Evolutionary conservation across 2,797 vertebrate species (phyloP).

Genomic region (Chrysocyon brachyurus): DNA sequence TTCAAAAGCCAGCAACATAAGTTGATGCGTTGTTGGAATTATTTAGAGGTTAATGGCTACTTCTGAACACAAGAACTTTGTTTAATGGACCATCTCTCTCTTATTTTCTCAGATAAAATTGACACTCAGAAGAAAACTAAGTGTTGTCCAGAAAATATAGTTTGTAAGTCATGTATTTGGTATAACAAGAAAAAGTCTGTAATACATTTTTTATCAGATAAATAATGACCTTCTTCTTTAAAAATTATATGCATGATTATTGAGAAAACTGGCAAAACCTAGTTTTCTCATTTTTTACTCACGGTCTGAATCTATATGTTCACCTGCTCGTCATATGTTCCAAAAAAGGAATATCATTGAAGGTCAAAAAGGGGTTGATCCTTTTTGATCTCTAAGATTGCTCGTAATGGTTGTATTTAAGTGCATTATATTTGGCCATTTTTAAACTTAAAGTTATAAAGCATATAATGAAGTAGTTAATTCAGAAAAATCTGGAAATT

Average conservation of each 20-base stretch:
- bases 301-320: background rate
- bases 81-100: background rate
- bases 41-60: slow-evolving; percentile 14
- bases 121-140: background rate
- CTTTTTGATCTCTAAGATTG: background rate
- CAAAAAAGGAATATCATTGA: background rate
- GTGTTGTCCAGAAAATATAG: background rate
- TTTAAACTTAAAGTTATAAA: background rate
- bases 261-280: background rate
- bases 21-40: background rate
- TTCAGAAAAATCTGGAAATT: background rate
- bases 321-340: background rate
- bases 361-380: background rate
- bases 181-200: background rate
- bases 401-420: background rate
- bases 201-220: background rate
- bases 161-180: background rate
- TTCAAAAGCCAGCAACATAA: background rate
- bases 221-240: background rate
- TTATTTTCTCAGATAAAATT: background rate
- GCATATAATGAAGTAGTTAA: background rate
- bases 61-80: background rate
- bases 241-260: background rate
- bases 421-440: background rate
- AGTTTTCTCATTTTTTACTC: background rate